Percentiles rank a stretch among this genome's conserved stretches.
phyloP scores from a whole-genome alignment of 2,888 invertebrate species.

The Polietes domitor region DNA sequence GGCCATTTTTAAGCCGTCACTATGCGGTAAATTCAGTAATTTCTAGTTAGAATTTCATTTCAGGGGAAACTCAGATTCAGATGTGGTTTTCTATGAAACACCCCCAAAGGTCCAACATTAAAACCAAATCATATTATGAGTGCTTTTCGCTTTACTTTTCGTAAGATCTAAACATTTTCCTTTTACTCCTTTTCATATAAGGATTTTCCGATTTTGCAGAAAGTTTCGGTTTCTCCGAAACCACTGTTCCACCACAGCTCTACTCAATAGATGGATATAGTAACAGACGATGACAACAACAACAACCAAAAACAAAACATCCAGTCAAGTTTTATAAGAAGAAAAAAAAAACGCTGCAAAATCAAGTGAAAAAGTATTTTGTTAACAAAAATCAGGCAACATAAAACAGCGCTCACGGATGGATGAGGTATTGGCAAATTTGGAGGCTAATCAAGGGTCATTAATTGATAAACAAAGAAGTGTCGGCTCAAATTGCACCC shows the following conservation, averaged over 20 bases:
- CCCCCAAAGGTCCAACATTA: no score
- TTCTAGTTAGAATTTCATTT: no score
- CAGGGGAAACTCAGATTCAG: no score
- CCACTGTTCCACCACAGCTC: conserved; percentile 1
- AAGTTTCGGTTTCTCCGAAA: conserved; percentile 26
- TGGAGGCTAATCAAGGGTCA: conserved; percentile 43
- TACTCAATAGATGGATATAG: neutral
- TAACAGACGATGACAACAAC: neutral
- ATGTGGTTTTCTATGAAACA: no score
- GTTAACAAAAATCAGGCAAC: neutral
- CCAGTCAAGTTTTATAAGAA: conserved; percentile 53
- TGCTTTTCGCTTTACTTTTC: no score
- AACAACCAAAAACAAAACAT: conserved; percentile 37
- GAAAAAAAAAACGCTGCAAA: conserved; percentile 48
- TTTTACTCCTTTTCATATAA: no score
- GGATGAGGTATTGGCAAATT: conserved; percentile 24
- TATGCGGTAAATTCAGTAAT: no score
- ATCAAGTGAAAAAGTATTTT: conserved; percentile 40
- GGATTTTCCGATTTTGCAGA: no score
- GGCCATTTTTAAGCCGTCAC: no score
- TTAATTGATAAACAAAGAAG: conserved; percentile 43
- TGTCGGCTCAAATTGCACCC: neutral
- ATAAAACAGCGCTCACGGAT: neutral
- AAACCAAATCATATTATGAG: no score
- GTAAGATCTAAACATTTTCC: no score